Evolutionary conservation across 2,888 invertebrate species (phyloP), one percentile per base, ranked within the genome.

Genomic region (Andrena marginata): DNA sequence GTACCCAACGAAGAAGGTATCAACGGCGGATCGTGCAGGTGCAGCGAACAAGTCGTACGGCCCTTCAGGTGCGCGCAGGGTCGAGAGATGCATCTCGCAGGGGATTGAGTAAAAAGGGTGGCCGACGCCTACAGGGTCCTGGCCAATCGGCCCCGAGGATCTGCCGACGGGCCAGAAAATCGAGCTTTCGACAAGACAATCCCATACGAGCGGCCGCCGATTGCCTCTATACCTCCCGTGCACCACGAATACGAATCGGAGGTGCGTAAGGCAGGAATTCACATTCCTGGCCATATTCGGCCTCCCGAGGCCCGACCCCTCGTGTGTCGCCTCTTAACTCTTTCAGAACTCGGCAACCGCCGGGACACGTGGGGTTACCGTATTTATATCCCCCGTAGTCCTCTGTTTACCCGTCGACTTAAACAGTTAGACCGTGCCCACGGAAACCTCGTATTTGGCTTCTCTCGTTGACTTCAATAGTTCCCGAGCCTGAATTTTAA

Each of bases 251-350:
- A 88, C 88, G 85, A 88, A 88, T 62, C 70, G 82, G 74, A 88
- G 88, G 84, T 88, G 86, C 89, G 88, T 88, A 86, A 82, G 87
- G 79, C 78, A 88, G 90, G 88, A 92, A 91, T 92, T 89, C 90
- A 89, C 93, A 92, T 93, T 93, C 92, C 90, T 92, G 87, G 87
- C 93, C 92, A 92, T 93, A 92, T 93, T 93, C 87, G 92, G 56
- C 92, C 85, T 84, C 87, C 86, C 85, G 56, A 56, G 84, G 42
- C 42, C 85, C 84, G 89, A 87, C 84, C 81, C 84, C 86, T 84
- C 80, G 89, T 82, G 89, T 83, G 82, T 88, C 89, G 87, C 84
- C 89, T 90, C 87, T 85, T 90, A 90, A 92, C 88, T 91, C 91
- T 90, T 85, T 85, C 84, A 63, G 75, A 77, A 87, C 77, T 59